Conservation (phyloP, 1,140 invertebrate species). For the Drosophila lacertosa region DNA sequence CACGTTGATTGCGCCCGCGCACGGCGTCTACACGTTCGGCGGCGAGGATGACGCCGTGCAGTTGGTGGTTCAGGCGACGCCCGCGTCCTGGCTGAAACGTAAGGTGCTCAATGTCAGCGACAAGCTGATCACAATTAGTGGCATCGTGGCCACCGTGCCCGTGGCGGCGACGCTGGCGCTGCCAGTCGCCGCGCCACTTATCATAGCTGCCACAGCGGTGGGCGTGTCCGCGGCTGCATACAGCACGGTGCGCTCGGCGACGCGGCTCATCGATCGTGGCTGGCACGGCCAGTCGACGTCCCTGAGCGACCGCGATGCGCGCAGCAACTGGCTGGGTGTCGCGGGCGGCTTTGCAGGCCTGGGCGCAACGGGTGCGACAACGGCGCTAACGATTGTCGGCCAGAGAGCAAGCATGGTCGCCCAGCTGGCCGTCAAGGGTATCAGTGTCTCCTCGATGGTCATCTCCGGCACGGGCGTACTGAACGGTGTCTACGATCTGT, state of each 20-base stretch:
- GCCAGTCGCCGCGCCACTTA: slow-evolving; percentile 53
- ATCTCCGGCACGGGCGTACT: slow-evolving; percentile 65
- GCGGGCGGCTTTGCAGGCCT: slow-evolving; percentile 67
- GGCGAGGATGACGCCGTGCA: slow-evolving; percentile 38
- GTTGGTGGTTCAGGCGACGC: slow-evolving; percentile 47
- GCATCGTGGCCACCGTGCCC: slow-evolving; percentile 60
- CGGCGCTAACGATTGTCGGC: slow-evolving; percentile 29
- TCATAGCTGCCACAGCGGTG: slow-evolving; percentile 56
- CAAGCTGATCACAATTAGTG: slow-evolving; percentile 53
- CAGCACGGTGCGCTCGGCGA: slow-evolving; percentile 54
- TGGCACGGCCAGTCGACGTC: slow-evolving; percentile 62
- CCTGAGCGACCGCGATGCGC: slow-evolving; percentile 60
- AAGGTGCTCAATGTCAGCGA: slow-evolving; percentile 54
- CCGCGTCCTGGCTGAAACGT: slow-evolving; percentile 25
- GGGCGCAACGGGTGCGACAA: slow-evolving; percentile 66
- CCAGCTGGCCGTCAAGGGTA: slow-evolving; percentile 58
- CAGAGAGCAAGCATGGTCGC: slow-evolving; percentile 32
- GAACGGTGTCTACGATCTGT: slow-evolving; percentile 68
- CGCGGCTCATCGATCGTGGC: slow-evolving; percentile 54
- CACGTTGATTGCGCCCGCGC: slow-evolving; percentile 64
- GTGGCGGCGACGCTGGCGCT: slow-evolving; percentile 60
- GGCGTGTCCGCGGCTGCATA: slow-evolving; percentile 59
- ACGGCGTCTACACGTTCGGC: slow-evolving; percentile 65
- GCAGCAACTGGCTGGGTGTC: slow-evolving; percentile 72
- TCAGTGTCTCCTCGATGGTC: slow-evolving; percentile 65